Conservation (phyloP, 2,888 invertebrate species). For the Diarsia mendica region DNA sequence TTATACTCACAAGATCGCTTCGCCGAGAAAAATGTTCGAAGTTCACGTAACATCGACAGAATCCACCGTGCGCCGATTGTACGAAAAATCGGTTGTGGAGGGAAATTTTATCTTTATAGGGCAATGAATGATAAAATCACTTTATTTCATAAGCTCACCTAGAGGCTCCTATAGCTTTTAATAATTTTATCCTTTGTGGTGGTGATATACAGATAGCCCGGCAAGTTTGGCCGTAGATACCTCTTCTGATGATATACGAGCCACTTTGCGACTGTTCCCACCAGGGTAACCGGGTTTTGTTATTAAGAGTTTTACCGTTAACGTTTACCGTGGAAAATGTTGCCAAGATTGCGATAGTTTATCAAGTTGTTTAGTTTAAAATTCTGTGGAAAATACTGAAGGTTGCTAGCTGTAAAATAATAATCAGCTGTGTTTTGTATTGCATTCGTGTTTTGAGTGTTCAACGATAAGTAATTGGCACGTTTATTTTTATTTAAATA, state of each 20-base stretch:
- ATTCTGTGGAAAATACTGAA: conserved; percentile 30
- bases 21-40: conserved; percentile 57
- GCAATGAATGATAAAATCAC: conserved; percentile 58
- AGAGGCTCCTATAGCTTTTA: conserved; percentile 61
- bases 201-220: conserved; percentile 58
- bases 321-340: conserved; percentile 42
- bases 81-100: conserved; percentile 33
- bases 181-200: conserved; percentile 68
- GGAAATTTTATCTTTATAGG: conserved; percentile 55
- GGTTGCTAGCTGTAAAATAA: conserved; percentile 1
- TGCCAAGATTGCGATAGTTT: conserved; percentile 50
- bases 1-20: conserved; percentile 43
- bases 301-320: conserved; percentile 50
- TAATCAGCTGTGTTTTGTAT: conserved; percentile 29
- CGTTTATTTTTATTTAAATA: conserved; percentile 13
- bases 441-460: conserved; percentile 12
- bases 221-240: conserved; percentile 67
- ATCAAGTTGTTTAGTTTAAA: conserved; percentile 39
- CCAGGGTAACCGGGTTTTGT: conserved; percentile 58
- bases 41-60: conserved; percentile 31
- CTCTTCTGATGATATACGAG: conserved; percentile 68
- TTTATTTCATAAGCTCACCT: conserved; percentile 56
- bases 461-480: conserved; percentile 26
- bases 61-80: conserved; percentile 42
- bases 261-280: conserved; percentile 68